Evolutionary conservation across 2,888 invertebrate species (phyloP), one percentile per base, ranked within the genome.

Genomic region (Anarsia innoxiella): DNA sequence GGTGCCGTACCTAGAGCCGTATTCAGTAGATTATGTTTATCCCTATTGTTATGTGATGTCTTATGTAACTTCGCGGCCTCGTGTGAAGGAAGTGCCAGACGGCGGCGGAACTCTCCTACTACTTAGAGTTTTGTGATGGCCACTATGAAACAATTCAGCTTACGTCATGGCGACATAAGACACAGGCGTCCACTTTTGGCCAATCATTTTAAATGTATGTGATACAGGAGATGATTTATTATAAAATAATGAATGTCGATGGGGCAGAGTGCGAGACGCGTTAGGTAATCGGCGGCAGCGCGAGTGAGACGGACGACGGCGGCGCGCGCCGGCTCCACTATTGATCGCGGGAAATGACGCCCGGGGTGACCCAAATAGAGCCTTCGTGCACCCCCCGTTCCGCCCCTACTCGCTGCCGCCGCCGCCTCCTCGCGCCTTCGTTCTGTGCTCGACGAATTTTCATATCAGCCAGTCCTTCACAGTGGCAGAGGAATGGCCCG

Each of bases 281-380:
- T 78, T 80, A 74, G 80, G 72, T 83, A 80, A 79, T 68, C 64
- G 73, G 60, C 63, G 68, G 66, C 62, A 68, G 49, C 51, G 70
- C 54, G 66, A 71, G 73, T 49, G 70, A 66, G 79, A 72, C 44
- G 52, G 68, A 42, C 57, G 58, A 46, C 74, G 71, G 80, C 75
- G 71, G 82, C 83, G 84, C 84, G 83, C 83, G 82, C 80, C 73
- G 78, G 45, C 64, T 59, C 63, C 51, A 51, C 65, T 84, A 84
- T 84, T 74, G 84, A 84, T 84, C 82, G 83, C 45, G 73, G 73
- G 66, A 74, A 66, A 71, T 78, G 82, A 78, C 82, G 84, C 84
- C 84, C 84, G 72, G 84, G 84, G 80, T 84, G 84, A 84, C 84
- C 84, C 84, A 84, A 82, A 84, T 84, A 83, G 78, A 82, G 77